Evolutionary conservation across 1,140 invertebrate genomes (phyloP).

Genomic region (Drosophila busckii): DNA sequence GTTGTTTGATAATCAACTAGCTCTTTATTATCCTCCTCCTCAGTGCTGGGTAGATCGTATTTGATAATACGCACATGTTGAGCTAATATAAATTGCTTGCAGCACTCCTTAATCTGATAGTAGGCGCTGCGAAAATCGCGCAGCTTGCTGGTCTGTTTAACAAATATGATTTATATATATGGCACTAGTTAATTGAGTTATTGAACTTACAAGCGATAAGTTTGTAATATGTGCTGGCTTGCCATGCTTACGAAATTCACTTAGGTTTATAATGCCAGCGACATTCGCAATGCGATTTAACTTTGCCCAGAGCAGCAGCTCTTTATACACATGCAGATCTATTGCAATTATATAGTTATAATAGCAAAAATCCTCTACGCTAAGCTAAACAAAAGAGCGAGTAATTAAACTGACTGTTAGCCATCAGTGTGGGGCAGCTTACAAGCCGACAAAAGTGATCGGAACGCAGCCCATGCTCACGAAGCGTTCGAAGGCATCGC

Average conservation of each 20-base stretch:
- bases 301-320: conserved; percentile 34
- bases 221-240: not conserved
- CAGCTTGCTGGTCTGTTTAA: conserved; percentile 33
- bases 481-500: conserved; percentile 31
- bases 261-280: conserved; percentile 14
- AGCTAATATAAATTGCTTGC: conserved; percentile 49
- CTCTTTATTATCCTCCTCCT: conserved; percentile 23
- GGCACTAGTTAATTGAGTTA: too few relatives aligned
- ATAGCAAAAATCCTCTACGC: conserved; percentile 41
- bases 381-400: conserved; percentile 19
- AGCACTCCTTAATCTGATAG: conserved; percentile 57
- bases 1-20: not conserved
- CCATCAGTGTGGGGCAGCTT: too few relatives aligned
- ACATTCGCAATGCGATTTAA: not conserved
- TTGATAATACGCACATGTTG: conserved; percentile 44
- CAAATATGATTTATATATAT: not conserved
- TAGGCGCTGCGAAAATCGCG: conserved; percentile 41
- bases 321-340: conserved; percentile 45
- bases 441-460: conserved; percentile 60
- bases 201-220: conserved; percentile 32
- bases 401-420: not conserved
- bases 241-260: conserved; percentile 18
- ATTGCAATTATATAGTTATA: conserved; percentile 56
- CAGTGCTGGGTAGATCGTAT: conserved; percentile 52
- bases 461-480: conserved; percentile 46